These are phyloP conservation scores for Vespertilio murinus DNA, from an alignment of 2,797 vertebrate species.

Conservation along the genomic window DNA sequence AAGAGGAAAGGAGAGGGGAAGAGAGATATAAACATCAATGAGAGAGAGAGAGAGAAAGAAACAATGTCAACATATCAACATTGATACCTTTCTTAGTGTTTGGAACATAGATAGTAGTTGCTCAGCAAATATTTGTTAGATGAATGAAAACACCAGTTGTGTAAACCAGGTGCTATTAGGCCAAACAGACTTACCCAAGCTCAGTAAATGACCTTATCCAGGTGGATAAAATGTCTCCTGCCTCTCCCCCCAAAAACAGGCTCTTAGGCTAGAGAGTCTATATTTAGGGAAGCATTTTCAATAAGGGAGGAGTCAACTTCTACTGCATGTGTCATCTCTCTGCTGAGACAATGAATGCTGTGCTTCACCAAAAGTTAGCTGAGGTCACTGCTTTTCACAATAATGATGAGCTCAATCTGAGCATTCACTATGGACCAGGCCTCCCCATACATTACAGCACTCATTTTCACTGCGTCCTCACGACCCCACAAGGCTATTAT, in stretches of 20 bases:
- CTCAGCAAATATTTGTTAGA: slow-evolving; percentile 52
- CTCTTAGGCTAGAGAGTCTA: background rate
- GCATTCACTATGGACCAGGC: background rate
- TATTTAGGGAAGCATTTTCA: slow-evolving; percentile 18
- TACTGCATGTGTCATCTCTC: background rate
- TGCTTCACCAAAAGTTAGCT: slow-evolving; percentile 19
- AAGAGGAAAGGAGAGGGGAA: no score
- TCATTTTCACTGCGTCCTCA: background rate
- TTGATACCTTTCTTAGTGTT: background rate
- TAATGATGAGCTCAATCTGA: background rate
- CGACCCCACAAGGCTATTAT: background rate
- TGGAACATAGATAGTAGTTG: background rate
- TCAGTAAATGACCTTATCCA: background rate
- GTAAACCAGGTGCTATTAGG: background rate
- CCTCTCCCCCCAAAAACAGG: no score
- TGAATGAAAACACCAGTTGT: background rate
- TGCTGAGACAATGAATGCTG: slow-evolving; percentile 27
- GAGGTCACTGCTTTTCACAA: slow-evolving; percentile 15
- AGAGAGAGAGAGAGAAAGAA: no score
- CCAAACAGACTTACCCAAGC: background rate
- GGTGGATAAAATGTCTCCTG: background rate
- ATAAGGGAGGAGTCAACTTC: background rate
- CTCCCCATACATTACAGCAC: background rate
- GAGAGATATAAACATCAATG: no score
- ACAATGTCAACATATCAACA: background rate